Evolutionary conservation across 1,140 invertebrate genomes (phyloP).

Genomic region (Drosophila arizonae): DNA sequence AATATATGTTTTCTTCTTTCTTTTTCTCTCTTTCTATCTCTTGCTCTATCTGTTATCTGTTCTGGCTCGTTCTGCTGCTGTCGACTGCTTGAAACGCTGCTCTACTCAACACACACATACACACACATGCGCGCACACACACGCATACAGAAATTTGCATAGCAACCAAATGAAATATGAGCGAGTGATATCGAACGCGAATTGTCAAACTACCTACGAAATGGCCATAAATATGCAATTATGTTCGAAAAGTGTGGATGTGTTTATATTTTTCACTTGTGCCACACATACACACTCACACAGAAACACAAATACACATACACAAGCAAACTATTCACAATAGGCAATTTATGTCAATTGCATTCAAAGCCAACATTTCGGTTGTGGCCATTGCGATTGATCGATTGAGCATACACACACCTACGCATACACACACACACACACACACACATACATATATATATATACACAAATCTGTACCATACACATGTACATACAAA

Average conservation of each 20-base stretch:
- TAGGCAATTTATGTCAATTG: constrained; percentile 33
- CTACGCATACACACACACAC: not conserved
- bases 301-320: constrained; percentile 3
- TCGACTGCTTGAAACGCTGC: constrained; percentile 42
- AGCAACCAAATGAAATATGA: constrained; percentile 61
- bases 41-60: constrained; percentile 26
- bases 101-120: constrained; percentile 16
- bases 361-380: constrained; percentile 2
- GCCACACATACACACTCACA: not conserved
- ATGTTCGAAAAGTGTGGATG: constrained; percentile 35
- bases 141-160: constrained; percentile 55
- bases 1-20: constrained; percentile 65
- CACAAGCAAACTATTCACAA: constrained; percentile 12
- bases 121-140: constrained; percentile 14
- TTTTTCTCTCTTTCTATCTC: constrained; percentile 40
- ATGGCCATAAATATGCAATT: constrained; percentile 63
- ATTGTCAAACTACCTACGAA: constrained; percentile 51
- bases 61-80: constrained; percentile 26
- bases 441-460: not conserved
- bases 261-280: constrained; percentile 38
- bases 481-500: not conserved
- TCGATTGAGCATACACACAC: too few species aligned
- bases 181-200: constrained; percentile 50
- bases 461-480: not conserved
- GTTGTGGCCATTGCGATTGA: constrained; percentile 15